These are phyloP conservation scores for Cyrtodaria siliqua DNA, from an alignment of 2,888 invertebrate genomes.

Conservation along the genomic window DNA sequence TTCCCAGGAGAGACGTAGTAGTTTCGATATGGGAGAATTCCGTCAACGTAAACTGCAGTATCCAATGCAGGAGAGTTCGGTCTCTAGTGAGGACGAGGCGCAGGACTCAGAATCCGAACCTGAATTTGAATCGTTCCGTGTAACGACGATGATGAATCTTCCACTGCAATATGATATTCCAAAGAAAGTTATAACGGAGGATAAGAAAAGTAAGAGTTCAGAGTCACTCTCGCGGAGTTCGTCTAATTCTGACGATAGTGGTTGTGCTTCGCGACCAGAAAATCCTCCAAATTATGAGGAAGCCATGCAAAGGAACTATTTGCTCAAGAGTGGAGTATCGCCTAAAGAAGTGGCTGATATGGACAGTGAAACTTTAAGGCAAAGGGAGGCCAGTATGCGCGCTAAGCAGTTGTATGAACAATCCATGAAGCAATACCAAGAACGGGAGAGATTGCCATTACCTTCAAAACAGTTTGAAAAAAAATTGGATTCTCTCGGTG, in stretches of 20 bases:
- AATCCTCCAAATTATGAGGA: constrained; percentile 81
- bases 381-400: constrained; percentile 75
- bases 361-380: constrained; percentile 64
- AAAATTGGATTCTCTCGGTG: constrained; percentile 50
- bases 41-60: constrained; percentile 26
- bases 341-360: constrained; percentile 66
- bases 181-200: constrained; percentile 29
- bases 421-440: constrained; percentile 70
- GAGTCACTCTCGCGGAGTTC: constrained; percentile 47
- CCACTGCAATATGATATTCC: constrained; percentile 45
- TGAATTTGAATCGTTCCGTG: constrained; percentile 33
- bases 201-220: constrained; percentile 37
- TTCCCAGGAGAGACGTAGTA: constrained; percentile 59
- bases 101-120: constrained; percentile 44
- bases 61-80: constrained; percentile 56
- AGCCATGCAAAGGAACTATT: constrained; percentile 77
- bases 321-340: constrained; percentile 69
- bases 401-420: constrained; percentile 81
- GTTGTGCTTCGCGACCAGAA: constrained; percentile 66
- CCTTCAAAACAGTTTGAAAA: constrained; percentile 58
- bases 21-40: constrained; percentile 43
- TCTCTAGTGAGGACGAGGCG: constrained; percentile 56
- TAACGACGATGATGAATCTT: constrained; percentile 41
- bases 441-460: constrained; percentile 38
- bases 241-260: constrained; percentile 31